Percentiles rank a stretch among this genome's conserved stretches.
phyloP scores from a whole-genome alignment of 2,797 vertebrate species.

The Ceyx erithaca region DNA sequence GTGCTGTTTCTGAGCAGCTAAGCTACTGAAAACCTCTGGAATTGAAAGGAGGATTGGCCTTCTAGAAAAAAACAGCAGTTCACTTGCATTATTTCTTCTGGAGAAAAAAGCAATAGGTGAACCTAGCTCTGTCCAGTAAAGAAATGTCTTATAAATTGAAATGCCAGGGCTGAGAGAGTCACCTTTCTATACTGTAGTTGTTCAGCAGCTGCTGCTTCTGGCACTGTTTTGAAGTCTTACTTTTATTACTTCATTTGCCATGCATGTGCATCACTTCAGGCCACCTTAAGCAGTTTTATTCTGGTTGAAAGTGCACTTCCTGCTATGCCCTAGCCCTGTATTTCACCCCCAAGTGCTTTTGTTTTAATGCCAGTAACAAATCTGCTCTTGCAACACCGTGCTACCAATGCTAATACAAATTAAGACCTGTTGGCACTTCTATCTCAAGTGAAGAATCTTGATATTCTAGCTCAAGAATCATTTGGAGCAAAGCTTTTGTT shows the following conservation, averaged over 20 bases:
- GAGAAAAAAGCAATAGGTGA: background rate
- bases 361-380: background rate
- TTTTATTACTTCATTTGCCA: background rate
- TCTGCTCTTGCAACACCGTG: background rate
- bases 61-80: background rate
- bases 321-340: background rate
- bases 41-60: background rate
- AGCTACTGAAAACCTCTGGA: background rate
- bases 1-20: background rate
- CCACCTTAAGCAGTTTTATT: background rate
- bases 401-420: background rate
- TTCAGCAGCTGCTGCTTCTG: background rate
- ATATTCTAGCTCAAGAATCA: background rate
- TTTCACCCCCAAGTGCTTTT: background rate
- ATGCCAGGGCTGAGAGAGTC: background rate
- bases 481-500: background rate
- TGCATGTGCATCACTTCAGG: background rate
- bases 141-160: background rate
- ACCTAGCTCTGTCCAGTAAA: background rate
- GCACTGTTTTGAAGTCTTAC: background rate
- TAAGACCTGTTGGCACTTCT: background rate
- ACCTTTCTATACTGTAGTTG: background rate
- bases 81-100: background rate
- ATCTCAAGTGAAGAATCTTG: background rate
- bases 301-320: background rate